Base-by-base conservation (phyloP, 1,140 invertebrate species). In the Cyclargus thomasi region DNA sequence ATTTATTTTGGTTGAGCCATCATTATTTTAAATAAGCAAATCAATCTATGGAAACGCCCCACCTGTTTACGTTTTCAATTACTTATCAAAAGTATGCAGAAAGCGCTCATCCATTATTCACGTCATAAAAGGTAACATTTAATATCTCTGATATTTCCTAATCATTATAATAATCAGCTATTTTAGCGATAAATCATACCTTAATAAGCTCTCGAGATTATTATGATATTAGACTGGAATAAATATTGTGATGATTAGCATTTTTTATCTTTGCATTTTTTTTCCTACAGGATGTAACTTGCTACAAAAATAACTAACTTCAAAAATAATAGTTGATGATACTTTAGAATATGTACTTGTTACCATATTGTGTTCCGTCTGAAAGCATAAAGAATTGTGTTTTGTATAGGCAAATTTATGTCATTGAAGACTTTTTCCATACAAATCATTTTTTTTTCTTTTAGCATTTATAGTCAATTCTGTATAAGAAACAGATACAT, bases 51-150 rank as follows among this genome's bases (percentile, higher is more conserved):
- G 10, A 47, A 47, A 16, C 39, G 14, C 39, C 39, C 39, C 14
- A 47, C 39, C 39, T 47, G 14, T 16, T 11, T 47, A 14, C 39
- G 10, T 0, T 16, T 47, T 47, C 39, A 47, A 47, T 47, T 16
- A 47, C 39, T 47, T 47, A 47, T 47, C 39, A 47, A 47, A 47
- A 47, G 39, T 47, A 47, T 47, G 39, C 39, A 47, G 39, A 47
- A 47, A 47, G 10, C 39, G 39, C 39, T 47, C 39, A 47, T 47
- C 39, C 11, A 47, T 47, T 47, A 47, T 47, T 47, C 14, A 47
- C 14, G 29, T 47, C 39, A 47, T 47, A 16, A 47, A 47, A 47
- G 14, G 6, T 39, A 8, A 47, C 39, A 47, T 47, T 47, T 47
- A 47, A 47, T 47, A 47, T 47, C 14, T 47, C 39, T 47, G 39